Evolutionary conservation across 2,888 invertebrate genomes (phyloP), one percentile per base, ranked within the genome.

Genomic region (Leptura quadrifasciata): DNA sequence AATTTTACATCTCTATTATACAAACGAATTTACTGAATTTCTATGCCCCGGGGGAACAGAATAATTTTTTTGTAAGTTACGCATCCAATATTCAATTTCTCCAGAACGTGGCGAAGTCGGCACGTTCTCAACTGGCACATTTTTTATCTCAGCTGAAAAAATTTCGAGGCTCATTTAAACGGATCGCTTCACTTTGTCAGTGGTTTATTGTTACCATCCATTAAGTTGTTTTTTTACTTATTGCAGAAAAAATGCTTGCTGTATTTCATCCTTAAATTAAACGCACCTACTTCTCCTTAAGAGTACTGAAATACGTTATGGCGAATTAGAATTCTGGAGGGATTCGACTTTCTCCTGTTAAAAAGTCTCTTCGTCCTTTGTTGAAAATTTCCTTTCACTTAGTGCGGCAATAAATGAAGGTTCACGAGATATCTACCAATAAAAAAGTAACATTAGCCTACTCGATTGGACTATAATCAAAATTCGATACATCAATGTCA

Each of bases 401-500:
- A 47, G 47, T 47, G n/a, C 5, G n/a, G n/a, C 47, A 15, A 47
- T n/a, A 47, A 47, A 47, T n/a, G n/a, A 15, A n/a, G 47, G 47
- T 57, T 57, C 10, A 57, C 57, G 57, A 21, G 21, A 57, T 57
- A 21, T 4, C 57, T n/a, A 17, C n/a, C 47, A 54, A 65, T 52
- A 39, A 24, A 47, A 65, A 24, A 20, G 20, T 21, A 24, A 61
- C 47, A 71, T 71, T 52, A 61, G 27, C 60, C 52, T 57, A 27
- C 17, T 21, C 21, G 71, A 71, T 71, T 17, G 61, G 52, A 8
- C 47, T 61, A 20, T 71, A 71, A 71, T 71, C 71, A 71, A 61
- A 71, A 61, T 61, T 52, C 71, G 71, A 71, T 71, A 71, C 52
- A 61, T 71, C 71, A 71, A 52, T 20, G 71, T 71, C 71, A 71